These are phyloP conservation scores for Thunnus maccoyii DNA, from an alignment of 2,113 vertebrate species.

Conservation along the genomic window DNA sequence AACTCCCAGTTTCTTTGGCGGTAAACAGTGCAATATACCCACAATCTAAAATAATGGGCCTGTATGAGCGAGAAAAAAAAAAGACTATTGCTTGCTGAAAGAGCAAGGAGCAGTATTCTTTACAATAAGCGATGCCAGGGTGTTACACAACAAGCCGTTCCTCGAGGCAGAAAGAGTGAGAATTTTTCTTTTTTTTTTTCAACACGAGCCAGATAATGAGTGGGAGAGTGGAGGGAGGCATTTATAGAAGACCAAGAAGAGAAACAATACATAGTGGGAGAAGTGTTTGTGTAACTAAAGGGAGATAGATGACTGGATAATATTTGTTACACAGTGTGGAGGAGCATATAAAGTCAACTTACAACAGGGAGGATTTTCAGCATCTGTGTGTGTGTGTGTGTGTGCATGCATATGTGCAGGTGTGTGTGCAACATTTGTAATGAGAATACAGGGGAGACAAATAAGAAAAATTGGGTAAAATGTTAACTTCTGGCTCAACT, in stretches of 20 bases:
- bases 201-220: conserved; percentile 67
- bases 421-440: not conserved
- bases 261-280: conserved; percentile 58
- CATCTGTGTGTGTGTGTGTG: not conserved
- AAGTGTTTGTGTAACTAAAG: conserved; percentile 65
- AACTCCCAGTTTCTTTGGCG: conserved; percentile 51
- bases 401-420: too few species aligned
- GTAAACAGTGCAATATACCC: conserved; percentile 51
- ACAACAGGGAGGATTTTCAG: conserved; percentile 7
- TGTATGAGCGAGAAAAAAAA: not conserved
- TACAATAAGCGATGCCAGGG: conserved; percentile 58
- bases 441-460: conserved; percentile 10
- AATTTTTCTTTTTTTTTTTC: conserved; percentile 21
- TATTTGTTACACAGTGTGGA: conserved; percentile 26
- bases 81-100: conserved; percentile 30
- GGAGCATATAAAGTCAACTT: conserved; percentile 24
- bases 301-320: conserved; percentile 36
- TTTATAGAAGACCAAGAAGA: conserved; percentile 58
- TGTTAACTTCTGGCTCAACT: not conserved
- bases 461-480: not conserved
- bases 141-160: conserved; percentile 73
- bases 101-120: conserved; percentile 53
- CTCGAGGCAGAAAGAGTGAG: conserved; percentile 53
- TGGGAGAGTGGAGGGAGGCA: conserved; percentile 67
- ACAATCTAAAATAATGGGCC: conserved; percentile 54